These are phyloP conservation scores for Sweltsa coloradensis DNA, from an alignment of 1,140 invertebrate genomes.

Conservation along the genomic window DNA sequence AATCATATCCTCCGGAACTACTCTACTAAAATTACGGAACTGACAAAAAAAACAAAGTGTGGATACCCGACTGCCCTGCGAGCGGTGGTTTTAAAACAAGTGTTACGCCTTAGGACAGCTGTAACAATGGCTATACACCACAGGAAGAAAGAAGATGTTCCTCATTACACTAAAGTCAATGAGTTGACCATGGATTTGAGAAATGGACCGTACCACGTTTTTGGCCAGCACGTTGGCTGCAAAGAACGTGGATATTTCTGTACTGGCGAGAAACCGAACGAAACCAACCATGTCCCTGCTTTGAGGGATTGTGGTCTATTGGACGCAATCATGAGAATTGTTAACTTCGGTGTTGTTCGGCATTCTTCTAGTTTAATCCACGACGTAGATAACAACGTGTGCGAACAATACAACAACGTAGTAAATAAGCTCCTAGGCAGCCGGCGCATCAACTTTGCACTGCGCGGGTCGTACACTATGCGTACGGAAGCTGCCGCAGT, in stretches of 20 bases:
- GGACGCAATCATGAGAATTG: neutral
- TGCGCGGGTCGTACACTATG: constrained; percentile 20
- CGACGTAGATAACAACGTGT: constrained; percentile 28
- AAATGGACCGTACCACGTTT: constrained; percentile 24
- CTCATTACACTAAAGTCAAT: constrained; percentile 7
- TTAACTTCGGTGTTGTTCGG: no score
- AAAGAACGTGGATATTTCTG: constrained; percentile 17
- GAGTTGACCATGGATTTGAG: constrained; percentile 20
- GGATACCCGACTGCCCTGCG: neutral
- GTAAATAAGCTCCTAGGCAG: constrained; percentile 25
- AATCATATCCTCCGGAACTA: constrained; percentile 25
- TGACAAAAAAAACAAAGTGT: constrained; percentile 9
- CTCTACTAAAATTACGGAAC: constrained; percentile 15
- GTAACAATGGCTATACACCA: constrained; percentile 14
- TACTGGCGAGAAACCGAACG: constrained; percentile 10
- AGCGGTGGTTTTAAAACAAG: constrained; percentile 12
- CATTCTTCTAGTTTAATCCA: constrained; percentile 22
- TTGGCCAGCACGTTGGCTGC: constrained; percentile 26
- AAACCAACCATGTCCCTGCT: constrained; percentile 18
- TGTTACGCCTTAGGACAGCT: constrained; percentile 13
- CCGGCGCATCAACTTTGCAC: constrained; percentile 25
- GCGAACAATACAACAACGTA: constrained; percentile 27
- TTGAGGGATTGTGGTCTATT: constrained; percentile 10
- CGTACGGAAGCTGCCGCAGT: constrained; percentile 22
- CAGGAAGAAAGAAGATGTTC: constrained; percentile 7